Evolutionary conservation across 1,140 invertebrate species (phyloP).

Genomic region (Odontomachus brunneus): DNA sequence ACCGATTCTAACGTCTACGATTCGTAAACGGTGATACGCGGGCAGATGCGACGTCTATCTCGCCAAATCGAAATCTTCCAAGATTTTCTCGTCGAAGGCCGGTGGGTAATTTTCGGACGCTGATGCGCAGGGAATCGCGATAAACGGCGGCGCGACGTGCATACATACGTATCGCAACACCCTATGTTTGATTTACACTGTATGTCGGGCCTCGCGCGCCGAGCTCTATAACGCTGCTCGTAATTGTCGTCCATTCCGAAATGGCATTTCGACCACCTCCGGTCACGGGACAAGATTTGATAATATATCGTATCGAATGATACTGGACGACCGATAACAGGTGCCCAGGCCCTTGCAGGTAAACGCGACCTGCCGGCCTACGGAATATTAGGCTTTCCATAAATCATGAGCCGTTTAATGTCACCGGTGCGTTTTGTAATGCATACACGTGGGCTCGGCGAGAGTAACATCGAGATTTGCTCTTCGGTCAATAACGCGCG

Average conservation of each 20-base stretch:
- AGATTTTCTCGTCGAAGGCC: not conserved
- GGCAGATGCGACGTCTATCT: too few relatives aligned
- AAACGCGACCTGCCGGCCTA: constrained; percentile 53
- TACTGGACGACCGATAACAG: constrained; percentile 67
- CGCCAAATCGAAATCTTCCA: too few relatives aligned
- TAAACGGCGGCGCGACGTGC: constrained; percentile 18
- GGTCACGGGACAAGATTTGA: constrained; percentile 64
- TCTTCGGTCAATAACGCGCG: too few relatives aligned
- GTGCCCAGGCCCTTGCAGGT: constrained; percentile 60
- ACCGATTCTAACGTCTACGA: not conserved
- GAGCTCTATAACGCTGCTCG: constrained; percentile 45
- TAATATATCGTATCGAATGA: constrained; percentile 70
- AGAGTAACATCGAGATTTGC: not conserved
- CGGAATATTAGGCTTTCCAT: constrained; percentile 60
- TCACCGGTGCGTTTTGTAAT: constrained; percentile 17
- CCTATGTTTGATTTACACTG: constrained; percentile 61
- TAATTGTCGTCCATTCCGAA: constrained; percentile 67
- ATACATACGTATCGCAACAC: constrained; percentile 42
- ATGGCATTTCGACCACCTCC: constrained; percentile 54
- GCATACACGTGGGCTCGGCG: not conserved
- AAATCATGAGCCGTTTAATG: constrained; percentile 53
- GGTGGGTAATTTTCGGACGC: constrained; percentile 31
- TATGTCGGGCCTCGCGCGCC: constrained; percentile 5
- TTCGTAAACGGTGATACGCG: not conserved
- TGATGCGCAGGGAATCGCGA: constrained; percentile 30